Percentiles rank a stretch among this genome's conserved stretches.
Conservation (phyloP, 1,140 invertebrate genomes). For the Drosophila ogumai region DNA sequence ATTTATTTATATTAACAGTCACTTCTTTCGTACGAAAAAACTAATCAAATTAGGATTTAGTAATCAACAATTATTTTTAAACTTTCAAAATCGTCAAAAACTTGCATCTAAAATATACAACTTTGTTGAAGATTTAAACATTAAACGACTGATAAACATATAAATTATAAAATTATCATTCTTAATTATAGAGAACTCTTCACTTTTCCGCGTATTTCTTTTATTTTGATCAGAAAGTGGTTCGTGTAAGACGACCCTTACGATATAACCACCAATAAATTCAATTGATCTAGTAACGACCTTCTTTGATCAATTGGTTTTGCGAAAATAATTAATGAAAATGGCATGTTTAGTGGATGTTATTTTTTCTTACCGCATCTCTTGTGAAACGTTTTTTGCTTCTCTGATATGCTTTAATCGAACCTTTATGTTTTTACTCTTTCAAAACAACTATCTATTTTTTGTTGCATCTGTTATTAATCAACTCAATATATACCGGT, state of each 20-base stretch:
- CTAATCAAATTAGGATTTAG: no score
- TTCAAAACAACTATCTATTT: constrained; percentile 50
- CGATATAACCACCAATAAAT: background rate
- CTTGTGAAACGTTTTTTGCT: constrained; percentile 45
- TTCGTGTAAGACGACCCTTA: constrained; percentile 5
- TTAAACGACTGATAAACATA: background rate
- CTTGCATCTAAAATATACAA: background rate
- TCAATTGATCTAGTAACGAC: constrained; percentile 22
- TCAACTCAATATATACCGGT: constrained; percentile 33
- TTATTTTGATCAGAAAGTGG: background rate
- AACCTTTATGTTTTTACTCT: constrained; percentile 70
- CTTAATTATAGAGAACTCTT: background rate
- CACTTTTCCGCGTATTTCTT: background rate
- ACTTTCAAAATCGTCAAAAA: background rate
- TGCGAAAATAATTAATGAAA: constrained; percentile 17
- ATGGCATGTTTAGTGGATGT: constrained; percentile 29
- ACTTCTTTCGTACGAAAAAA: no score
- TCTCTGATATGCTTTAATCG: constrained; percentile 58
- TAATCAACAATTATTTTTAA: background rate
- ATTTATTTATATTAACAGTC: no score
- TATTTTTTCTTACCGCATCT: constrained; percentile 20
- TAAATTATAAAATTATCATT: background rate
- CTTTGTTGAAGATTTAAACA: background rate
- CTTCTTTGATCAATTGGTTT: constrained; percentile 2
- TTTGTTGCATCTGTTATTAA: constrained; percentile 71